Evolutionary conservation across 2,797 vertebrate genomes (phyloP).

Genomic region (Diglossa cyanea): DNA sequence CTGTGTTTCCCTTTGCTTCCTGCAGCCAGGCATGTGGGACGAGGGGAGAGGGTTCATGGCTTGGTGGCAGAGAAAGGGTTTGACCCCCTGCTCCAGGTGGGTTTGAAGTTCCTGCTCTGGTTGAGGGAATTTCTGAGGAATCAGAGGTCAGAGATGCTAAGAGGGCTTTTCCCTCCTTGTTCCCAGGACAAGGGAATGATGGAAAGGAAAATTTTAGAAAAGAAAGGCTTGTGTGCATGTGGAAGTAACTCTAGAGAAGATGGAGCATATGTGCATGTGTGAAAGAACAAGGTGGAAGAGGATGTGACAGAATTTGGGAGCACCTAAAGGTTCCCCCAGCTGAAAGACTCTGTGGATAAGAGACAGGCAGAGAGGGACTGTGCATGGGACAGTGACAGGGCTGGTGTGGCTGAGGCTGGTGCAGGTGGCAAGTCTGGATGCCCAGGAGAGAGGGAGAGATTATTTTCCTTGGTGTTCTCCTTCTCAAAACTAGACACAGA

Average conservation of each 20-base stretch:
- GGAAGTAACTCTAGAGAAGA: background rate
- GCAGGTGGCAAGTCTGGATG: background rate
- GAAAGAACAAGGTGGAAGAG: slow-evolving; percentile 52
- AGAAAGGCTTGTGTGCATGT: background rate
- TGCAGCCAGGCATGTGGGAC: background rate
- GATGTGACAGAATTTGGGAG: slow-evolving; percentile 13
- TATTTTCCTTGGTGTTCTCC: background rate
- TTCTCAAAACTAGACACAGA: background rate
- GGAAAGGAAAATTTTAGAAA: background rate
- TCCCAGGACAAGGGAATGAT: background rate
- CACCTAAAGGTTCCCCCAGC: background rate
- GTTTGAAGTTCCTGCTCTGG: background rate
- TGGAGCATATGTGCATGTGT: slow-evolving; percentile 47
- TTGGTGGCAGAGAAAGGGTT: background rate
- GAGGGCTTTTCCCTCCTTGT: background rate
- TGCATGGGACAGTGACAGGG: background rate
- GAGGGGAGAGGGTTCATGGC: background rate
- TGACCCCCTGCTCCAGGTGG: background rate
- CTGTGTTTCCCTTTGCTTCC: background rate
- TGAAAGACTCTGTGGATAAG: background rate
- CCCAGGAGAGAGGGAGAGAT: background rate
- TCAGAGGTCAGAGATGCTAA: background rate
- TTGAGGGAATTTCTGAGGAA: background rate
- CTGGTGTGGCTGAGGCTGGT: background rate
- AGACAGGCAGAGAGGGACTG: background rate